phyloP scores from a whole-genome alignment of 2,797 vertebrate species.

The Threskiornis aethiopicus region DNA sequence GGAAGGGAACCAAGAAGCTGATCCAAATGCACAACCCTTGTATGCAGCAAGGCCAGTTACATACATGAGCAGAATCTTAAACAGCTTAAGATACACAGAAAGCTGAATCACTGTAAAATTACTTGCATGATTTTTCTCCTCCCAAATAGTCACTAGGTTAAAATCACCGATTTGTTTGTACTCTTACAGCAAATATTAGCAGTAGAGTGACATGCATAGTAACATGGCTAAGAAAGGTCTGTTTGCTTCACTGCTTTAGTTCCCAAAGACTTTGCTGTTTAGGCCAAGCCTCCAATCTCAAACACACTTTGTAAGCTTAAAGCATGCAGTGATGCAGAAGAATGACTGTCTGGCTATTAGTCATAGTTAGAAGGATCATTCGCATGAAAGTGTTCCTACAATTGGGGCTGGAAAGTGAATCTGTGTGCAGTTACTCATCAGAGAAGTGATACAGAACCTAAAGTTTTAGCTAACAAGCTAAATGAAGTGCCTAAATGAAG shows the following conservation, averaged over 20 bases:
- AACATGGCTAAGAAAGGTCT: not conserved
- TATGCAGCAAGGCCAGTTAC: not conserved
- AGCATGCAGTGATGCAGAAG: not conserved
- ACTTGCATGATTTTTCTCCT: not conserved
- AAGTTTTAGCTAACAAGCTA: not conserved
- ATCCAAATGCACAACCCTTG: not conserved
- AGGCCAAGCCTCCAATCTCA: not conserved
- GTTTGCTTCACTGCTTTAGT: not conserved
- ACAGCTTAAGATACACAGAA: not conserved
- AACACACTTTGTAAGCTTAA: not conserved
- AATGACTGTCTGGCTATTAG: not conserved
- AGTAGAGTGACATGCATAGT: not conserved
- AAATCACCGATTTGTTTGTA: not conserved
- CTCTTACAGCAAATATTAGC: not conserved
- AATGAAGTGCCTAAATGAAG: not conserved
- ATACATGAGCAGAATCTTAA: not conserved
- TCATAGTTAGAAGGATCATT: not conserved
- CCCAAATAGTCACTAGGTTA: not conserved
- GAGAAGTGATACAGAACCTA: not conserved
- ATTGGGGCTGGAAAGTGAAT: not conserved
- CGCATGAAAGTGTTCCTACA: not conserved
- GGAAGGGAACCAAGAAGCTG: not conserved
- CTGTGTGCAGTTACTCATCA: not conserved
- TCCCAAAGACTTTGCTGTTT: not conserved
- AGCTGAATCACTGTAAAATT: not conserved